These are phyloP conservation scores for Pomacea maculata DNA, from an alignment of 1,140 invertebrate genomes.

Conservation along the genomic window DNA sequence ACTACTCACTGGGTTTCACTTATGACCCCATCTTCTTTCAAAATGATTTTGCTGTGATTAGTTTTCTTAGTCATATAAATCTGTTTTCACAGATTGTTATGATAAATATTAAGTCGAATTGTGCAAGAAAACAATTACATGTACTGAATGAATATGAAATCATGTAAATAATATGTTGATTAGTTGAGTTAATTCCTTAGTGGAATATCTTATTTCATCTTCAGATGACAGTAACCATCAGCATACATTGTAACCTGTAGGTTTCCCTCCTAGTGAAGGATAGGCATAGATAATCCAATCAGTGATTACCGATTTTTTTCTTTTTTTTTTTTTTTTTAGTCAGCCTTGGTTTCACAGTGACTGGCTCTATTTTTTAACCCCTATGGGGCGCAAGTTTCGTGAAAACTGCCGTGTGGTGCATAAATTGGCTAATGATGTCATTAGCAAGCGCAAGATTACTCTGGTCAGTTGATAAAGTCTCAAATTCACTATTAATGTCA, in stretches of 20 bases:
- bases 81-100: background rate
- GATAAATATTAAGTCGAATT: background rate
- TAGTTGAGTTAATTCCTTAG: background rate
- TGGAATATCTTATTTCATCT: background rate
- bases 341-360: slow-evolving; percentile 36
- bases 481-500: no score
- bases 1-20: background rate
- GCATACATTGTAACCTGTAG: background rate
- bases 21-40: background rate
- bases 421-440: slow-evolving; percentile 39
- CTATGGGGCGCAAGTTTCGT: slow-evolving; percentile 33
- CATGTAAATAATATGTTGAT: background rate
- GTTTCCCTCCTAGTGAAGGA: background rate
- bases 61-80: background rate
- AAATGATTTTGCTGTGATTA: background rate
- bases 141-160: no score
- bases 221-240: background rate
- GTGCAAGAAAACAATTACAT: no score
- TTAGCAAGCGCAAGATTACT: slow-evolving; percentile 30
- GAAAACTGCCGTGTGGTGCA: slow-evolving; percentile 36
- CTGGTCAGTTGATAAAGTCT: slow-evolving; percentile 27
- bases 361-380: slow-evolving; percentile 37
- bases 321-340: slow-evolving; percentile 18
- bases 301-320: background rate
- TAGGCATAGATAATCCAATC: background rate